Evolutionary conservation across 2,797 vertebrate species (phyloP).

Genomic region (Hoplostethus atlanticus): DNA sequence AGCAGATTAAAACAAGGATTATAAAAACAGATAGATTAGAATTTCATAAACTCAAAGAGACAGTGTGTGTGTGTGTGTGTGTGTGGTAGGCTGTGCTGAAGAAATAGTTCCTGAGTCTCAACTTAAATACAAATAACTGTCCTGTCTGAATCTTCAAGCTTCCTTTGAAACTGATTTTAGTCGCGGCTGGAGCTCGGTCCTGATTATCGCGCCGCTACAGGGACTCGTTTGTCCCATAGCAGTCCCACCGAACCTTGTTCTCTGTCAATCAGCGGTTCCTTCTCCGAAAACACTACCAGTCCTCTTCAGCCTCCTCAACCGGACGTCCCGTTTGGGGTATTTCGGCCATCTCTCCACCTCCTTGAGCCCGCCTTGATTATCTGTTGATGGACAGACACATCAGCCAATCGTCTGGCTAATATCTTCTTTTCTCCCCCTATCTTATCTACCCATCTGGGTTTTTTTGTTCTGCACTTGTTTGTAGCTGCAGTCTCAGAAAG

Average conservation of each 20-base stretch:
- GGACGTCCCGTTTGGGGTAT: neutral
- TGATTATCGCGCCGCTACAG: neutral
- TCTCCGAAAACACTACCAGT: conserved; percentile 14
- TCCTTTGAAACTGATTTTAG: neutral
- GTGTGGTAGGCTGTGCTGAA: too few relatives aligned
- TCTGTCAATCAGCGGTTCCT: conserved; percentile 32
- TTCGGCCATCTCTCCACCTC: neutral
- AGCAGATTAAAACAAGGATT: too few relatives aligned
- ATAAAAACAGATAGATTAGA: too few relatives aligned
- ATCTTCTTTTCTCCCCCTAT: conserved; percentile 9
- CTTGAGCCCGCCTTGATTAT: neutral
- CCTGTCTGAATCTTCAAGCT: neutral
- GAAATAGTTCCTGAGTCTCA: too few relatives aligned
- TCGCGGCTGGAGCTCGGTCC: neutral
- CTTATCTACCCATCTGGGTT: neutral
- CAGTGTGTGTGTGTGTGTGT: too few relatives aligned
- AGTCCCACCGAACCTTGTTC: conserved; percentile 22
- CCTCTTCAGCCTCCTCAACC: conserved; percentile 18
- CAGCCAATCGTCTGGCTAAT: conserved; percentile 1
- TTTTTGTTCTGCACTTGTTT: neutral
- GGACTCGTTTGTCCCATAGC: neutral
- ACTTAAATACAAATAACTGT: neutral
- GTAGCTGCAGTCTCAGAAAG: conserved; percentile 1
- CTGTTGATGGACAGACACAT: neutral
- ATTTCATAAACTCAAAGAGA: too few relatives aligned